Evolutionary conservation across 2,888 invertebrate species (phyloP).

Genomic region (Oligia fasciuncula): DNA sequence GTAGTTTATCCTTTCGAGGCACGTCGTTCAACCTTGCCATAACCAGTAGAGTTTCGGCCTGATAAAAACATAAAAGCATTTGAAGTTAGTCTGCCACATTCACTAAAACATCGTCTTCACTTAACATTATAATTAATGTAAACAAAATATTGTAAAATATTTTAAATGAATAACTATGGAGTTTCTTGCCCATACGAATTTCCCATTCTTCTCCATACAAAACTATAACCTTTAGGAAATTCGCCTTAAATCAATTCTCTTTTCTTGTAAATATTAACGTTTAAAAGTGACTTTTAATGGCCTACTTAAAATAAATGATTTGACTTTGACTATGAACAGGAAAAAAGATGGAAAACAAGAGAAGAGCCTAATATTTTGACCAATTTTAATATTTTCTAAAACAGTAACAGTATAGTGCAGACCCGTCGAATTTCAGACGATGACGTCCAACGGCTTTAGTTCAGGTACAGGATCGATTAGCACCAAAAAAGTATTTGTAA

Average conservation of each 20-base stretch:
- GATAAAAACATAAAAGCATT: slow-evolving; percentile 34
- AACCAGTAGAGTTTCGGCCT: slow-evolving; percentile 65
- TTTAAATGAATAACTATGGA: not conserved
- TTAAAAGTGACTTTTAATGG: not conserved
- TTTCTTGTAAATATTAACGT: not conserved
- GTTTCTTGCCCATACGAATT: not conserved
- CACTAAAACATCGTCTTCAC: not conserved
- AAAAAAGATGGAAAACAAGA: not conserved
- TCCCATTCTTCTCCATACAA: not conserved
- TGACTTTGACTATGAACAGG: not conserved
- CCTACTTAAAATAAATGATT: not conserved
- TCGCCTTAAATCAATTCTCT: too few relatives aligned
- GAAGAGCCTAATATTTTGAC: not conserved
- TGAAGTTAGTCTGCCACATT: not conserved
- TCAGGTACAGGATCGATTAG: too few relatives aligned
- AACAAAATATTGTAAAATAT: not conserved
- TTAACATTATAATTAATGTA: not conserved
- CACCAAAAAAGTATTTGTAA: too few relatives aligned
- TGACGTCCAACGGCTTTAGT: too few relatives aligned
- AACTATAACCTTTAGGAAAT: not conserved
- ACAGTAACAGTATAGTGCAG: too few relatives aligned
- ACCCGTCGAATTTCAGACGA: too few relatives aligned
- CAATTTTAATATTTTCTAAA: too few relatives aligned
- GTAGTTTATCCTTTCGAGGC: slow-evolving; percentile 71
- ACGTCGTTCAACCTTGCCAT: slow-evolving; percentile 72